Conservation (phyloP, 2,113 vertebrate species). For the Murina feae region DNA sequence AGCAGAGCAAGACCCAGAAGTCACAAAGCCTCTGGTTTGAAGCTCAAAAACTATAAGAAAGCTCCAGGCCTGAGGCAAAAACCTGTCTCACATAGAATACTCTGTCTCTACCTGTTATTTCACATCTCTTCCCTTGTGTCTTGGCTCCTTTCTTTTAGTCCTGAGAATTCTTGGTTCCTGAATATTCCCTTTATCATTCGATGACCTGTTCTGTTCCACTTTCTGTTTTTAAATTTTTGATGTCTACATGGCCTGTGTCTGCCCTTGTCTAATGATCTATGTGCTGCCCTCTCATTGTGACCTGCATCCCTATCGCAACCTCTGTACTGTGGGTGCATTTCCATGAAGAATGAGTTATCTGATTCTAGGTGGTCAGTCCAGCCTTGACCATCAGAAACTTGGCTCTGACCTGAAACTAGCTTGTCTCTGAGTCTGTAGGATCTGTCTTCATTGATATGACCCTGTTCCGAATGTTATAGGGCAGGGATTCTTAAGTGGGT, state of each 20-base stretch:
- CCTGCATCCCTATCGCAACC: background rate
- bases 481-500: background rate
- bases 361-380: background rate
- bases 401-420: background rate
- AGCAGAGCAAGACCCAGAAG: background rate
- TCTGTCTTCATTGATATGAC: background rate
- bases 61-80: background rate
- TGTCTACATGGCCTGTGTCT: background rate
- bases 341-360: background rate
- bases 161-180: background rate
- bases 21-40: background rate
- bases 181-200: background rate
- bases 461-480: background rate
- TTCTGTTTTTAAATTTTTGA: background rate
- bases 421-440: background rate
- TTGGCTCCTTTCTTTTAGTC: background rate
- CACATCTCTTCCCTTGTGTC: background rate
- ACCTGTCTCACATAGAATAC: background rate
- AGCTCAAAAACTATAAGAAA: constrained; percentile 16
- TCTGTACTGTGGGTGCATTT: background rate
- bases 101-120: background rate
- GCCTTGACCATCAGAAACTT: background rate
- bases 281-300: background rate
- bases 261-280: background rate
- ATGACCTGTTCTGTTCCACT: background rate